These are phyloP conservation scores for Drosophila watanabei DNA, from an alignment of 1,140 invertebrate species.

Conservation along the genomic window DNA sequence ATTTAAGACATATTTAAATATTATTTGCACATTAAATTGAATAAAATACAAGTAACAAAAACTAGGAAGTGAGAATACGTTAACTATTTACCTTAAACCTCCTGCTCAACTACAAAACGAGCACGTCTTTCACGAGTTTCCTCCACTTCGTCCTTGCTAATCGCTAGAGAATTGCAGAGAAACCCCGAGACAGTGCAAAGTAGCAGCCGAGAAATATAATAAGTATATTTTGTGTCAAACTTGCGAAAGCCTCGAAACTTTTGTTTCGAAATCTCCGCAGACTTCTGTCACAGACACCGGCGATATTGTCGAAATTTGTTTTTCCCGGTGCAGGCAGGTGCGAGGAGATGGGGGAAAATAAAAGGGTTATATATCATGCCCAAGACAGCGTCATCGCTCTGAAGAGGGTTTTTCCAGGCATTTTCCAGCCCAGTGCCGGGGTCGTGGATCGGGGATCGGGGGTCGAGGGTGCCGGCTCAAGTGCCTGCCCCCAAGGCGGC, in stretches of 20 bases:
- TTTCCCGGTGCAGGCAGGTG: conserved; percentile 55
- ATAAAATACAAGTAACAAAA: neutral
- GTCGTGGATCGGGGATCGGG: conserved; percentile 20
- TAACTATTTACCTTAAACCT: neutral
- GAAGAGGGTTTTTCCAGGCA: conserved; percentile 54
- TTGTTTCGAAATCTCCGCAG: conserved; percentile 10
- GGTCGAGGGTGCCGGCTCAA: conserved; percentile 59
- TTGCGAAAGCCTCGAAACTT: conserved; percentile 14
- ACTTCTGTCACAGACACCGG: conserved; percentile 19
- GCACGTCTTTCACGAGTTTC: neutral
- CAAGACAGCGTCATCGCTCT: conserved; percentile 56
- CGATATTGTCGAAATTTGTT: conserved; percentile 17
- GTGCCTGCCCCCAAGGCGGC: conserved; percentile 63
- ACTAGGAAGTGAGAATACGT: neutral
- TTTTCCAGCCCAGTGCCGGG: conserved; percentile 21
- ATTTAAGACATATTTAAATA: neutral
- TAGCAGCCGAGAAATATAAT: conserved; percentile 12
- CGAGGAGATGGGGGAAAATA: conserved; percentile 25
- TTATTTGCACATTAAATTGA: neutral
- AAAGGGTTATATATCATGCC: conserved; percentile 76
- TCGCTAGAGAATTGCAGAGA: neutral
- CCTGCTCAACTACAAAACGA: neutral
- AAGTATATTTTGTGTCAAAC: conserved; percentile 30
- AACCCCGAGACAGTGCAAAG: conserved; percentile 1
- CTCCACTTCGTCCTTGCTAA: neutral